A percentile compares a stretch with the other conserved stretches of the same genome.
Evolutionary conservation across 2,797 vertebrate species (phyloP).

Genomic region (Eupleurogrammus muticus): DNA sequence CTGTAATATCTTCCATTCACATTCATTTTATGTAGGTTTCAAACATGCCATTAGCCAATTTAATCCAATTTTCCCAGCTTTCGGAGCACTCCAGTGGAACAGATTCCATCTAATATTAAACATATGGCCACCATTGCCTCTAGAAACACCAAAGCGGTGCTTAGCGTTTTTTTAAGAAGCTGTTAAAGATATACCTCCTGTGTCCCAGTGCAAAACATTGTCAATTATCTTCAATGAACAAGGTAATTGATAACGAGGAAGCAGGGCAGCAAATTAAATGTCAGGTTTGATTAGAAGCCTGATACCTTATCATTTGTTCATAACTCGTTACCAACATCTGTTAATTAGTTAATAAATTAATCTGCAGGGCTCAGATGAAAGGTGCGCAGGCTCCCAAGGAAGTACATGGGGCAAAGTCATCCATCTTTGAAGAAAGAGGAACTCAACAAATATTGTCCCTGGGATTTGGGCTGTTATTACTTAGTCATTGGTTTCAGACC

Average conservation of each 20-base stretch:
- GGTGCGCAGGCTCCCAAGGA: slow-evolving; percentile 62
- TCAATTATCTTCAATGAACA: slow-evolving; percentile 81
- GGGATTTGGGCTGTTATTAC: slow-evolving; percentile 82
- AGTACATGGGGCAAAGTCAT: slow-evolving; percentile 76
- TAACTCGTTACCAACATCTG: slow-evolving; percentile 87
- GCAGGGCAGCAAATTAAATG: slow-evolving; percentile 86
- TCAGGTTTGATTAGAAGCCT: slow-evolving; percentile 86
- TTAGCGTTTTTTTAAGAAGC: slow-evolving; percentile 64
- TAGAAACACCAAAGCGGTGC: slow-evolving; percentile 73
- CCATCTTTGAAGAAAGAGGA: slow-evolving; percentile 77
- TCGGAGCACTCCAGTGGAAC: slow-evolving; percentile 86
- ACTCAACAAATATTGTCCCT: slow-evolving; percentile 82
- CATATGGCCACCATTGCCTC: slow-evolving; percentile 84
- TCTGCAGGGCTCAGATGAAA: slow-evolving; percentile 74
- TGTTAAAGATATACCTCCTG: slow-evolving; percentile 78
- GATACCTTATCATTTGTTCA: slow-evolving; percentile 89
- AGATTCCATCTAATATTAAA: slow-evolving; percentile 90
- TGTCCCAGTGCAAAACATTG: slow-evolving; percentile 71
- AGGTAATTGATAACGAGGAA: slow-evolving; percentile 85
- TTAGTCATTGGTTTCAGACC: slow-evolving; percentile 82
- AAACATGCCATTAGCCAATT: slow-evolving; percentile 91
- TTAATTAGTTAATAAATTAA: slow-evolving; percentile 85
- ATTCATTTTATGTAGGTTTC: slow-evolving; percentile 88
- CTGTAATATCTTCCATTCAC: slow-evolving; percentile 87
- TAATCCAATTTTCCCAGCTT: slow-evolving; percentile 89